phyloP scores from a whole-genome alignment of 2,113 vertebrate genomes.

The Antigone vipio region DNA sequence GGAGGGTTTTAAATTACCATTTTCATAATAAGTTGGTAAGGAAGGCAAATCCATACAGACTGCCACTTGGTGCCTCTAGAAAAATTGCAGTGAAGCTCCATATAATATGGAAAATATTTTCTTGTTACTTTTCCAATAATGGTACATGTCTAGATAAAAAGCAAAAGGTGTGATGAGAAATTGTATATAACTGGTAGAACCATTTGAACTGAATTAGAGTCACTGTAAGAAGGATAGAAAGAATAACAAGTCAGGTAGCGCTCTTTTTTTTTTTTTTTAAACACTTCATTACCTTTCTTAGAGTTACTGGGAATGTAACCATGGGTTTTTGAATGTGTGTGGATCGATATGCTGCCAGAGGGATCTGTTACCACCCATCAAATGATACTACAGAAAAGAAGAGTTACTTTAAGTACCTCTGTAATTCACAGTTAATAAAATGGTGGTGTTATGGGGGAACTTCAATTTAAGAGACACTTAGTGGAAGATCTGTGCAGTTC shows the following conservation, averaged over 20 bases:
- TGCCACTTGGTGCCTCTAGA: background rate
- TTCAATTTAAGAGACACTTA: conserved; percentile 37
- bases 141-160: background rate
- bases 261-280: background rate
- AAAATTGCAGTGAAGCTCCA: background rate
- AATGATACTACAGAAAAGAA: background rate
- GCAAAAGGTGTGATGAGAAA: background rate
- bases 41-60: background rate
- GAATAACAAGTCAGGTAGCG: background rate
- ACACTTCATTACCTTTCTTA: conserved; percentile 23
- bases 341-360: background rate
- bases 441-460: background rate
- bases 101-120: background rate
- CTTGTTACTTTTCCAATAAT: background rate
- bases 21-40: background rate
- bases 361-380: conserved; percentile 8
- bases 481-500: conserved; percentile 1
- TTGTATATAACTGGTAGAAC: background rate
- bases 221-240: background rate
- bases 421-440: conserved; percentile 60
- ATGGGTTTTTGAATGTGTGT: background rate
- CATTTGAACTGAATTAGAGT: background rate
- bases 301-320: background rate
- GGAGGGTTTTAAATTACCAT: background rate
- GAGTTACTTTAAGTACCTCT: conserved; percentile 28